These are phyloP conservation scores for Dicranocentrus wangi DNA, from an alignment of 2,888 invertebrate genomes.

Conservation along the genomic window DNA sequence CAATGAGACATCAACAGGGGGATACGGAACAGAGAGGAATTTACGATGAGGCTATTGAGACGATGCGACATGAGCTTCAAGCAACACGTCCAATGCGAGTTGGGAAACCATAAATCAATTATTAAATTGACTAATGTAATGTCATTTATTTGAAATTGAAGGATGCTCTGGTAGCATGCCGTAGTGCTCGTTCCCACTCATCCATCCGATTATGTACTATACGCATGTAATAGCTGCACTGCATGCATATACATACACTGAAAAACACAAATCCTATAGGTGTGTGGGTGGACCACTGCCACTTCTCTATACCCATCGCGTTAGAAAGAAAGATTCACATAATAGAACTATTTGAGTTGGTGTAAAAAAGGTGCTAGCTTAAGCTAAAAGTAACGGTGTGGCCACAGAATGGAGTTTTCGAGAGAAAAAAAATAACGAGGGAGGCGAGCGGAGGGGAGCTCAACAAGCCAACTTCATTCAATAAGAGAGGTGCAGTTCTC, in stretches of 20 bases:
- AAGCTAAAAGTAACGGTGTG: too few relatives aligned
- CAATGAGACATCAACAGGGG: background rate
- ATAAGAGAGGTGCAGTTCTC: background rate
- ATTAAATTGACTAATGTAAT: slow-evolving; percentile 52
- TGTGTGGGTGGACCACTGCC: too few relatives aligned
- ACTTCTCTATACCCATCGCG: too few relatives aligned
- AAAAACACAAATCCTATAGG: too few relatives aligned
- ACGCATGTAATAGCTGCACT: background rate
- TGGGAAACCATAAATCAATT: slow-evolving; percentile 56
- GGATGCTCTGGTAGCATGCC: slow-evolving; percentile 33
- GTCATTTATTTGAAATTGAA: slow-evolving; percentile 42
- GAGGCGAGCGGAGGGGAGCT: background rate
- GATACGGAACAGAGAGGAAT: background rate
- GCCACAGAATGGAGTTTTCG: too few relatives aligned
- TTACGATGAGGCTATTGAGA: background rate
- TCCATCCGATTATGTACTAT: slow-evolving; percentile 1
- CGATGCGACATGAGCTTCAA: background rate
- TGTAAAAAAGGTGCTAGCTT: background rate
- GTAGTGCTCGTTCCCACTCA: slow-evolving; percentile 18
- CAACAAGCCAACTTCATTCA: background rate
- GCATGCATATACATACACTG: too few relatives aligned
- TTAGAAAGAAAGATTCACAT: too few relatives aligned
- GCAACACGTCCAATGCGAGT: slow-evolving; percentile 18
- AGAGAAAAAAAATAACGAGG: background rate
- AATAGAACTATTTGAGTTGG: background rate